Evolutionary conservation across 2,888 invertebrate genomes (phyloP), one percentile per base, ranked within the genome.

Genomic region (Margaritifera margaritifera): DNA sequence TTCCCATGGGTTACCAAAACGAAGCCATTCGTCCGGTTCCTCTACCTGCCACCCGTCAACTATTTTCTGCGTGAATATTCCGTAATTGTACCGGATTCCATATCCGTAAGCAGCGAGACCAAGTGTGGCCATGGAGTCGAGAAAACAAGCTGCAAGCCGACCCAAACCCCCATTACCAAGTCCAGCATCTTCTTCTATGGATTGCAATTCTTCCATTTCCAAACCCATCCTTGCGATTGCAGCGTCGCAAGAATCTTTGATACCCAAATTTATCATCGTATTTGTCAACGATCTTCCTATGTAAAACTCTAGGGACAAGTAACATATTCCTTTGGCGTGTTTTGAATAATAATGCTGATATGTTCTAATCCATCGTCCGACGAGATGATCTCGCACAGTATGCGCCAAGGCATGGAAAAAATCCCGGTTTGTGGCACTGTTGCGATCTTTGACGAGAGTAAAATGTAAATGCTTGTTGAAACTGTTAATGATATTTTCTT

Each of bases 1-100:
- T 91, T 99, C 99, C 99, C 99, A 99, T 0, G 99, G 99, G 90
- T 98, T 98, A 69, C 98, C 98, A 91, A 93, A 98, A 27, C 98
- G 93, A 81, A 99, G 92, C 99, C 99, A 99, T 90, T 99, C 98
- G 87, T 99, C 99, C 1, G 99, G 98, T 89, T 98, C 98, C 90
- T 99, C 99, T 68, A 94, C 86, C 91, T 92, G 80, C 58, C 73
- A 70, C 2, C 79, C 79, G 20, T 71, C 65, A 25, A 61, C 27
- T 20, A 79, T 75, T 61, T 62, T 70, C 62, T 79, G 79, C 20
- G 73, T 70, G 90, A 99, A 99, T 87, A 99, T 99, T 80, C 99
- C 99, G 90, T 99, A 99, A 89, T 99, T 99, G 90, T 99, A 99
- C 80, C 99, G 94, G 79, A 98, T 94, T 88, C 97, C 99, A 91